phyloP scores from a whole-genome alignment of 1,140 invertebrate species.

The Drosophila mojavensis region DNA sequence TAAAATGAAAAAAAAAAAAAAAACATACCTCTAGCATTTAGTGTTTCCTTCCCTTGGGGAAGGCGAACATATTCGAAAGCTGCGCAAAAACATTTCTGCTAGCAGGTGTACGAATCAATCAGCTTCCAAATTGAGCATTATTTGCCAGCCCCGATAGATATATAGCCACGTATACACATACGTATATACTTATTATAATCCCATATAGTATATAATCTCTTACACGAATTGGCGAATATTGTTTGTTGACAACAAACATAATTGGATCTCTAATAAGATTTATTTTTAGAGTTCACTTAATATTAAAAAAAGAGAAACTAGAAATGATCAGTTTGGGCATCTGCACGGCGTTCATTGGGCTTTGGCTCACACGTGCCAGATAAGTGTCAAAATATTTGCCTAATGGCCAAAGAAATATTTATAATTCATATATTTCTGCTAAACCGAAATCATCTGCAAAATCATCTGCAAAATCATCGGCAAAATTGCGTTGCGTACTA shows the following conservation, averaged over 20 bases:
- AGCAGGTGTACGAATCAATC: slow-evolving; percentile 54
- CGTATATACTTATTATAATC: neutral
- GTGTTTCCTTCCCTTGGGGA: too few relatives aligned
- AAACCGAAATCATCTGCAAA: neutral
- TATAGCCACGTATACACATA: neutral
- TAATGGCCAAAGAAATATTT: slow-evolving; percentile 17
- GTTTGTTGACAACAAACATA: slow-evolving; percentile 10
- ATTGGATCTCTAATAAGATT: slow-evolving; percentile 18
- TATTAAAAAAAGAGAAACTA: neutral
- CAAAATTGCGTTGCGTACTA: neutral
- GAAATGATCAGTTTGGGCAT: neutral
- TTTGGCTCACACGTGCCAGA: slow-evolving; percentile 15
- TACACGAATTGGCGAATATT: neutral
- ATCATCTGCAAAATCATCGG: too few relatives aligned
- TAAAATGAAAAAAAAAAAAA: too few relatives aligned
- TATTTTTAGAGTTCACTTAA: neutral
- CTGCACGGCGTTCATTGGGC: slow-evolving; percentile 2
- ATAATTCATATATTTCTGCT: slow-evolving; percentile 10
- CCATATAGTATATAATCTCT: neutral
- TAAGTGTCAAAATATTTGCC: slow-evolving; percentile 34
- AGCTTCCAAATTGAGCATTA: slow-evolving; percentile 51
- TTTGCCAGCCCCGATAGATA: slow-evolving; percentile 22
- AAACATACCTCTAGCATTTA: too few relatives aligned
- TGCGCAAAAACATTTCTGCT: slow-evolving; percentile 24
- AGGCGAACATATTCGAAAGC: neutral